Evolutionary conservation across 2,797 vertebrate genomes (phyloP).

Genomic region (Hirundo rustica): DNA sequence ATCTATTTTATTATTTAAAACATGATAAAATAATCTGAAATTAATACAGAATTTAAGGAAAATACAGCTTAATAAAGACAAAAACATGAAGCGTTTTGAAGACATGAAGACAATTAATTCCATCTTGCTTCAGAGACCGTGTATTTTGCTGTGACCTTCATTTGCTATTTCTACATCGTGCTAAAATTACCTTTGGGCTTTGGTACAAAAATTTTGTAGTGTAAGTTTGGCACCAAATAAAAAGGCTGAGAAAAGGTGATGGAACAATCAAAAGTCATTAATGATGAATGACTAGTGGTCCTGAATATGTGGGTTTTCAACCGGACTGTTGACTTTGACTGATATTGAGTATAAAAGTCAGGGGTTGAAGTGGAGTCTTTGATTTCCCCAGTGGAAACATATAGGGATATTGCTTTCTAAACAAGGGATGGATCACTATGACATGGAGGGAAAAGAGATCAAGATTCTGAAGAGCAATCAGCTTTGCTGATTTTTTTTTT

Average conservation of each 20-base stretch:
- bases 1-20: background rate
- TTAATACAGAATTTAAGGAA: background rate
- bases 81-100: background rate
- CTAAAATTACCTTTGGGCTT: constrained; percentile 24
- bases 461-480: background rate
- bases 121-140: background rate
- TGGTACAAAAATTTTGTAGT: background rate
- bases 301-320: background rate
- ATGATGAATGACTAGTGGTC: constrained; percentile 23
- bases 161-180: background rate
- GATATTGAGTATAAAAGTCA: constrained; percentile 16
- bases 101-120: background rate
- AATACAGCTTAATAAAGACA: background rate
- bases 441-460: background rate
- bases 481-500: background rate
- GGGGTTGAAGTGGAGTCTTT: background rate
- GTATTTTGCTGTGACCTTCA: background rate
- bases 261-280: constrained; percentile 36
- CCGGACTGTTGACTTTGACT: background rate
- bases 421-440: background rate
- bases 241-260: constrained; percentile 14
- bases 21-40: background rate
- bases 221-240: background rate
- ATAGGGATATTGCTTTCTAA: constrained; percentile 22
- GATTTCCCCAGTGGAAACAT: constrained; percentile 38